Base-by-base conservation (phyloP, 2,888 invertebrate genomes). In the Morpho achilles region DNA sequence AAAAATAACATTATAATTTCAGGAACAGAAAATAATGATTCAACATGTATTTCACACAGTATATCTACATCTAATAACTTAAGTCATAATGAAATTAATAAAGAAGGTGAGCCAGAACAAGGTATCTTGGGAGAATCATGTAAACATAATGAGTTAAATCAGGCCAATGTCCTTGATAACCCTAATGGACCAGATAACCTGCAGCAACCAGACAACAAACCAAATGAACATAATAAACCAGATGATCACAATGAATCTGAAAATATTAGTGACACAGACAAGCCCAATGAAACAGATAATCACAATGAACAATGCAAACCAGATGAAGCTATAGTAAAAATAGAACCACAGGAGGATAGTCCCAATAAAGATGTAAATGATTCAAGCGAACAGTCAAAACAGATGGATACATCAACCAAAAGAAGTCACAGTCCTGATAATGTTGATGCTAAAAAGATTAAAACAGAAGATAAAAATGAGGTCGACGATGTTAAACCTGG, bases 361-460 rank as follows among this genome's bases (percentile, higher is more conserved):
- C 10, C 16, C 7, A 23, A 10, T 7, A 44, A 46, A 22, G 10
- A 39, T 9, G 45, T 42, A 52, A 54, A 22, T 45, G 52, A 50
- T 39, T n/a, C 57, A 39, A 63, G 58, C 7, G 32, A 32, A 32
- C 32, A 32, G 2, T 32, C 32, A 32, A 32, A 32, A 32, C 32
- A 3, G 32, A 32, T 32, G 32, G 32, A 32, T 32, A 32, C 32
- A 32, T 32, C 32, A 32, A 32, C 32, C 32, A 84, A 84, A 66
- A 74, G 84, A 43, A 43, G 65, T 53, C 74, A 71, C 43, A 72
- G 73, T 56, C 61, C 59, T 43, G 66, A 67, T 10, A 63, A 58
- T 8, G 9, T 41, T 53, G 69, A 68, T 56, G 57, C 68, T 4
- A 85, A 85, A 61, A 84, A 72, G 61, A 65, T 77, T 1, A 84